Evolutionary conservation across 2,888 invertebrate genomes (phyloP).

Genomic region (Syritta pipiens): DNA sequence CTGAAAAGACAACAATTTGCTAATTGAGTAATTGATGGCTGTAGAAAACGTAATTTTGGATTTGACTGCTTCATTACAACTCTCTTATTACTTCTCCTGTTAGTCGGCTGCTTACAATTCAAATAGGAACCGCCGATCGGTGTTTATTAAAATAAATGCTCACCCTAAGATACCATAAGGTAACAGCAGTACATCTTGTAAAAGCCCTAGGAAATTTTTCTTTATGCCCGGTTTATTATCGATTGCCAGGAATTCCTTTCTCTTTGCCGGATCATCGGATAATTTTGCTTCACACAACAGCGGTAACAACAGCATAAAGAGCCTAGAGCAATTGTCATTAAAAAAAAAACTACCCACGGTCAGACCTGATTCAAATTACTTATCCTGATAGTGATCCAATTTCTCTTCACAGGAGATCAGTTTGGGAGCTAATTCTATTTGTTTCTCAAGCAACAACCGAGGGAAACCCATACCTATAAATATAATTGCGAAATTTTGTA

Average conservation of each 20-base stretch:
- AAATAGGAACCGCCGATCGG: too few relatives aligned
- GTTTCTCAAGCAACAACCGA: constrained; percentile 86
- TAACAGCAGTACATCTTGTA: constrained; percentile 90
- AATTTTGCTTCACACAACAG: constrained; percentile 86
- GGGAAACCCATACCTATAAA: constrained; percentile 96
- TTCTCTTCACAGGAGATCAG: constrained; percentile 89
- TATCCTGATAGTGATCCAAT: constrained; percentile 91
- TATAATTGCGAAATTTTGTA: constrained; percentile 94
- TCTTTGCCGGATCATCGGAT: constrained; percentile 83
- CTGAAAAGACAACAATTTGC: too few relatives aligned
- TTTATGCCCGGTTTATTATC: constrained; percentile 84
- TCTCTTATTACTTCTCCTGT: too few relatives aligned
- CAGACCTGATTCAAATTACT: constrained; percentile 80
- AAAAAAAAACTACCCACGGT: too few relatives aligned
- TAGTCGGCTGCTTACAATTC: too few relatives aligned
- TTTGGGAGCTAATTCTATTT: constrained; percentile 86
- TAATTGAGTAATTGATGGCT: too few relatives aligned
- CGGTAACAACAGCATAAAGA: constrained; percentile 89
- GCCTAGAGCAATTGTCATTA: too few relatives aligned
- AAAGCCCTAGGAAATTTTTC: constrained; percentile 83
- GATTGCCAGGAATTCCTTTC: constrained; percentile 84
- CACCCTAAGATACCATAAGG: too few relatives aligned
- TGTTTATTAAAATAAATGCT: too few relatives aligned
- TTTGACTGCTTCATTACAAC: too few relatives aligned
- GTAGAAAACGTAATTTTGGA: too few relatives aligned